phyloP scores from a whole-genome alignment of 2,113 vertebrate species.

The Xenopus laevis region DNA sequence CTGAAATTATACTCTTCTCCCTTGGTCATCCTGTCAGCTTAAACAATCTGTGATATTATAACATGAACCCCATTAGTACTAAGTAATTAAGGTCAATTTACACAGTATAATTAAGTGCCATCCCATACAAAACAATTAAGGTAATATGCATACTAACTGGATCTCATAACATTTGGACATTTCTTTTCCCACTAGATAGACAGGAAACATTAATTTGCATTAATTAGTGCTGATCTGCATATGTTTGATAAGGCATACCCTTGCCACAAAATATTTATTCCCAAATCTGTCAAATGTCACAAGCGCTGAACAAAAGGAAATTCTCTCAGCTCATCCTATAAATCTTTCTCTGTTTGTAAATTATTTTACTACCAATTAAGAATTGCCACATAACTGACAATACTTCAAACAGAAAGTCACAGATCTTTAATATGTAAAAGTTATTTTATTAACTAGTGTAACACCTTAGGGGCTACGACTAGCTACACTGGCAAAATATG shows the following conservation, averaged over 20 bases:
- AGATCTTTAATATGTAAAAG: too few species aligned
- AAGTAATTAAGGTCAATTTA: slow-evolving; percentile 85
- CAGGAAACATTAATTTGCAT: slow-evolving; percentile 86
- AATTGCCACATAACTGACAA: not conserved
- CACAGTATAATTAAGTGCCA: slow-evolving; percentile 89
- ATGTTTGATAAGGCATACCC: slow-evolving; percentile 87
- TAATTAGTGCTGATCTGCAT: slow-evolving; percentile 92
- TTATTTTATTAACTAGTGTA: too few species aligned
- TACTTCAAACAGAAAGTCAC: not conserved
- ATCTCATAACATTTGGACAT: slow-evolving; percentile 90
- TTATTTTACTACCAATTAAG: slow-evolving; percentile 23
- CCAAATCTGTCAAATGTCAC: slow-evolving; percentile 77
- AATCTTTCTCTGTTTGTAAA: slow-evolving; percentile 61
- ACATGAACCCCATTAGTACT: slow-evolving; percentile 84
- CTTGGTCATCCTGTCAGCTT: slow-evolving; percentile 66
- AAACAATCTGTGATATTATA: slow-evolving; percentile 65
- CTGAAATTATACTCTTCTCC: not conserved
- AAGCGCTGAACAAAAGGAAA: slow-evolving; percentile 67
- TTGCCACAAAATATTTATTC: slow-evolving; percentile 80
- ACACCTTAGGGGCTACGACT: too few species aligned
- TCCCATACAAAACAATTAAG: slow-evolving; percentile 88
- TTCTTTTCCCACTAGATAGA: slow-evolving; percentile 80
- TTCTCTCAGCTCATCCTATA: slow-evolving; percentile 67
- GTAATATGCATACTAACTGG: slow-evolving; percentile 83
- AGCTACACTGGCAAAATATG: too few species aligned